Percentiles rank a stretch among this genome's conserved stretches.
phyloP scores from a whole-genome alignment of 2,113 vertebrate genomes.

The Stomatorhinus ivindoensis region DNA sequence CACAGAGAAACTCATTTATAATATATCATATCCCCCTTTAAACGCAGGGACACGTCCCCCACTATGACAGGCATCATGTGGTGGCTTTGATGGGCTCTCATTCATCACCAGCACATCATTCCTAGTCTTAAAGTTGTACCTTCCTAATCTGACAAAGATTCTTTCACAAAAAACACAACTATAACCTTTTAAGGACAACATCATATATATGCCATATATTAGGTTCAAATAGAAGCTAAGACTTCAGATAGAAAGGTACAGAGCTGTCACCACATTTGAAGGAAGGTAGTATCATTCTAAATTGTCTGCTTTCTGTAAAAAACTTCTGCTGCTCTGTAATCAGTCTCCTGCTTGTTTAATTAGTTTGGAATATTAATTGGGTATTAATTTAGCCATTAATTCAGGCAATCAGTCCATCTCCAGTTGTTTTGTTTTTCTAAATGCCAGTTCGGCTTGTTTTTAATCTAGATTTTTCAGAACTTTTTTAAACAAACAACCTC shows the following conservation, averaged over 20 bases:
- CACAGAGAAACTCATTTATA: neutral
- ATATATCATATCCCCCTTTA: neutral
- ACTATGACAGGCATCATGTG: neutral
- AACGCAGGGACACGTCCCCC: neutral
- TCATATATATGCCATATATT: neutral
- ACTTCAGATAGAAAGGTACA: neutral
- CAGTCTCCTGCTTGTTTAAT: conserved; percentile 6
- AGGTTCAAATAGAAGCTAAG: neutral
- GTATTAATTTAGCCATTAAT: neutral
- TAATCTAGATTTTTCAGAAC: neutral
- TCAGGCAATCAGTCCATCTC: neutral
- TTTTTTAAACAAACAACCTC: neutral
- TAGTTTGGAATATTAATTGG: neutral
- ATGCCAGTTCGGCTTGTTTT: neutral
- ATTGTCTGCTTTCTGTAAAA: neutral
- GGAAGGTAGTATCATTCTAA: neutral
- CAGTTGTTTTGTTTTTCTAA: neutral
- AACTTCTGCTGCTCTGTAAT: neutral
- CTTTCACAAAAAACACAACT: neutral
- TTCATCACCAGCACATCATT: neutral
- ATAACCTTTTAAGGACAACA: neutral
- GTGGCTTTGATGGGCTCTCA: neutral
- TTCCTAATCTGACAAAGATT: neutral
- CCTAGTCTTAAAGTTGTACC: neutral
- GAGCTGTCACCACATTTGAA: neutral